Conservation (phyloP, 2,888 invertebrate species). For the Nephrotoma guestfalica region DNA sequence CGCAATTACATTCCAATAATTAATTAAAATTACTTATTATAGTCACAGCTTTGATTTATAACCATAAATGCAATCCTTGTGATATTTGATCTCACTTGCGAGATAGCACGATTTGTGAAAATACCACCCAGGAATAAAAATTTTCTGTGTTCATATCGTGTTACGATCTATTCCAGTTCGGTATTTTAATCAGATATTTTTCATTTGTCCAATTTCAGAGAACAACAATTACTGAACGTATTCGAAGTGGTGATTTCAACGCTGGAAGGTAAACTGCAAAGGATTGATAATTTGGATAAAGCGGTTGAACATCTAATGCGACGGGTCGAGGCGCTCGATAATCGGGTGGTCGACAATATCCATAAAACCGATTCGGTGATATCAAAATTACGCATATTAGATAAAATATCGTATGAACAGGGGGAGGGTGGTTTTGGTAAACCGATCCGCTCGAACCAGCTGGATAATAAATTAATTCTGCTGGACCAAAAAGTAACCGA, state of each 20-base stretch:
- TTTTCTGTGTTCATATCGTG: neutral
- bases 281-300: constrained; percentile 77
- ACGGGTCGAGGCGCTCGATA: constrained; percentile 68
- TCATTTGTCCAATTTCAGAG: constrained; percentile 46
- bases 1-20: neutral
- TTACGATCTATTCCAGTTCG: neutral
- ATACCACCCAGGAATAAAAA: neutral
- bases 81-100: neutral
- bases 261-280: constrained; percentile 70
- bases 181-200: neutral
- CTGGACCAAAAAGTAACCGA: constrained; percentile 72
- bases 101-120: neutral
- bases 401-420: constrained; percentile 52
- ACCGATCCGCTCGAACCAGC: constrained; percentile 27
- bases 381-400: constrained; percentile 56
- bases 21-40: neutral
- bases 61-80: neutral
- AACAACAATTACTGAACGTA: constrained; percentile 75
- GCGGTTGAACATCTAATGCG: constrained; percentile 78
- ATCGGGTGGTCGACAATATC: constrained; percentile 67
- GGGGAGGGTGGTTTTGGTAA: constrained; percentile 19
- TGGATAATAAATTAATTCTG: constrained; percentile 52
- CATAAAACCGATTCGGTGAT: constrained; percentile 74
- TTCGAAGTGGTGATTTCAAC: constrained; percentile 84
- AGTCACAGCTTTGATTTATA: neutral